Evolutionary conservation across 1,140 invertebrate genomes (phyloP).

Genomic region (Drosophila orena): DNA sequence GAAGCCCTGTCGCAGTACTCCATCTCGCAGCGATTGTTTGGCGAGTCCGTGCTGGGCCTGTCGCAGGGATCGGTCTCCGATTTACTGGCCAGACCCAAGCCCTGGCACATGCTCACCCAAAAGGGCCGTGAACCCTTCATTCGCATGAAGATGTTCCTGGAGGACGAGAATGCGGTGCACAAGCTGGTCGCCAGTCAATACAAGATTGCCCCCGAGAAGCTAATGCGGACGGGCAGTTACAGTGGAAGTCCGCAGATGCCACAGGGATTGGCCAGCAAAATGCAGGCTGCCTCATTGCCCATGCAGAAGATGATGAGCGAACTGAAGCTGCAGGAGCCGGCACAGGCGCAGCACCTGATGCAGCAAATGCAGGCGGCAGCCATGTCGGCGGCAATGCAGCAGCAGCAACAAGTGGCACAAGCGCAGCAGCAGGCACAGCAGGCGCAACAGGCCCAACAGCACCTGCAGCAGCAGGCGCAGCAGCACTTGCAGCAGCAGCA

Average conservation of each 20-base stretch:
- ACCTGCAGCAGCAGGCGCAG: slow-evolving; percentile 86
- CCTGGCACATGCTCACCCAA: slow-evolving; percentile 98
- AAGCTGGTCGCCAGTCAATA: slow-evolving; percentile 98
- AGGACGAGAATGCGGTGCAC: slow-evolving; percentile 98
- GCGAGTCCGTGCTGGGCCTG: slow-evolving; percentile 97
- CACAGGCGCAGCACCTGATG: slow-evolving; percentile 89
- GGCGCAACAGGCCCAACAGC: slow-evolving; percentile 88
- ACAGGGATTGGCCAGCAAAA: slow-evolving; percentile 89
- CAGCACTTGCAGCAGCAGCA: slow-evolving; percentile 54
- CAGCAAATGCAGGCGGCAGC: slow-evolving; percentile 86
- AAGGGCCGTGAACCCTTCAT: slow-evolving; percentile 99
- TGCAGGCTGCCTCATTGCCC: slow-evolving; percentile 87
- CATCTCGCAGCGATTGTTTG: slow-evolving; percentile 99
- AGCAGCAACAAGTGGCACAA: slow-evolving; percentile 85
- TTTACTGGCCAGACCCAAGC: slow-evolving; percentile 96
- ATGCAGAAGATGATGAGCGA: slow-evolving; percentile 91
- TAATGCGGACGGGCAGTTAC: slow-evolving; percentile 97
- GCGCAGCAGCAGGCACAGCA: slow-evolving; percentile 85
- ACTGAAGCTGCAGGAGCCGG: slow-evolving; percentile 89
- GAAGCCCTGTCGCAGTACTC: slow-evolving; percentile 99
- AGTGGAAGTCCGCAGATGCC: slow-evolving; percentile 92
- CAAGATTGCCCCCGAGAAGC: slow-evolving; percentile 98
- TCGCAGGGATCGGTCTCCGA: slow-evolving; percentile 98
- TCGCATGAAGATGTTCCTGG: slow-evolving; percentile 98
- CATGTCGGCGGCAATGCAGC: slow-evolving; percentile 86